Base-by-base conservation (phyloP, 2,797 vertebrate genomes). In the Denticeps clupeoides region DNA sequence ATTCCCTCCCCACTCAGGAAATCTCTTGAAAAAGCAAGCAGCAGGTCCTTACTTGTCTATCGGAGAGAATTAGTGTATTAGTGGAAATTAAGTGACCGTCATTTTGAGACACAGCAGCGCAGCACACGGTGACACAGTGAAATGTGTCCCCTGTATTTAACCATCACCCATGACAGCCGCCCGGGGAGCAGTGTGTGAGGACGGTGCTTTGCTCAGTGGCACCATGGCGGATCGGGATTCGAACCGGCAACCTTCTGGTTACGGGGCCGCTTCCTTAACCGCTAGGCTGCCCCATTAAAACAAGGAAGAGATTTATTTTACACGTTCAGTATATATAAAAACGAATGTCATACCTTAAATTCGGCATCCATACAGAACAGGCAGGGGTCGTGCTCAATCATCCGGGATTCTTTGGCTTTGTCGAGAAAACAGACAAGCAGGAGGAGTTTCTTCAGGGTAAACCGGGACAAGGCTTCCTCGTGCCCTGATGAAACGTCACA, bases 1-100 rank as follows among this genome's bases (percentile, higher is more conserved):
- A 95, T 93, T 40, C 94, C 94, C 78, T 96, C 93, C 4, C 94
- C 94, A 13, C 93, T 94, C 25, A 99, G 80, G 63, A 99, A 99
- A 53, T 97, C 89, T 27, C 93, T 81, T 32, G 94, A 92, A 81
- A 97, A 96, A 1, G 89, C 88, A 69, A 97, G 78, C 42, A 97
- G 78, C 13, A 99, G 75, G 46, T 95, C 91, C 80, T 90, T 95
- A 63, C 82, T 97, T 5, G 84, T 65, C 94, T 97, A 22, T 1
- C 53, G 46, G 24, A 15, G 53, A n/a, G n/a, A n/a, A n/a, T n/a
- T n/a, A n/a, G n/a, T n/a, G n/a, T n/a, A n/a, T n/a, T n/a, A n/a
- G n/a, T n/a, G n/a, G n/a, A n/a, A n/a, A n/a, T n/a, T n/a, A n/a
- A n/a, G n/a, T n/a, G n/a, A n/a, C n/a, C n/a, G n/a, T n/a, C n/a